Percentiles rank a stretch among this genome's conserved stretches.
Conservation (phyloP, 2,113 vertebrate species). For the Ochotona princeps region DNA sequence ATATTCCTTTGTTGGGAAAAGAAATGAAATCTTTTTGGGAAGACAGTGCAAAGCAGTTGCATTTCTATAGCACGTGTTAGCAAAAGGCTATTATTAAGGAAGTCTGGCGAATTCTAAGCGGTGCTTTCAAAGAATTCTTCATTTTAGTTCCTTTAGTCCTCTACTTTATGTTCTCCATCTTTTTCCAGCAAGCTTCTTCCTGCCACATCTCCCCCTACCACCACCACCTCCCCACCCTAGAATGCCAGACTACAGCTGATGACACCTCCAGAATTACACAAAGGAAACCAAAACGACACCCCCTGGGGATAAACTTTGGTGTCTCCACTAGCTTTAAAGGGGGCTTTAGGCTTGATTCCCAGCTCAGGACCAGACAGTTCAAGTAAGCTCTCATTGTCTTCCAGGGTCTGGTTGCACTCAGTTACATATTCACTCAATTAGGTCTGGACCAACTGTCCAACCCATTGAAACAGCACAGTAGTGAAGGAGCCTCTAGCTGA, state of each 20-base stretch:
- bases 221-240: no score
- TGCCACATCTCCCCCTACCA: background rate
- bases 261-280: background rate
- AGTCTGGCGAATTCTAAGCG: slow-evolving; percentile 62
- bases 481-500: no score
- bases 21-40: slow-evolving; percentile 73
- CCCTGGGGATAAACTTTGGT: background rate
- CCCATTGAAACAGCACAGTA: background rate
- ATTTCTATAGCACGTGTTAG: slow-evolving; percentile 47
- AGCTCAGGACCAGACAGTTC: background rate
- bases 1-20: slow-evolving; percentile 81
- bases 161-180: slow-evolving; percentile 40
- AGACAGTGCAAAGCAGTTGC: slow-evolving; percentile 64
- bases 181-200: background rate
- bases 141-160: slow-evolving; percentile 37
- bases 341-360: background rate
- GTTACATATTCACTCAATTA: background rate
- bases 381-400: background rate
- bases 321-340: background rate
- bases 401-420: background rate
- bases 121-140: slow-evolving; percentile 49
- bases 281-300: background rate
- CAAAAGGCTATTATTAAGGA: slow-evolving; percentile 64
- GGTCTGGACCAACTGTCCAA: background rate
- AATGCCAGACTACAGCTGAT: background rate